Evolutionary conservation across 2,797 vertebrate genomes (phyloP).

Genomic region (Melanitta fusca): DNA sequence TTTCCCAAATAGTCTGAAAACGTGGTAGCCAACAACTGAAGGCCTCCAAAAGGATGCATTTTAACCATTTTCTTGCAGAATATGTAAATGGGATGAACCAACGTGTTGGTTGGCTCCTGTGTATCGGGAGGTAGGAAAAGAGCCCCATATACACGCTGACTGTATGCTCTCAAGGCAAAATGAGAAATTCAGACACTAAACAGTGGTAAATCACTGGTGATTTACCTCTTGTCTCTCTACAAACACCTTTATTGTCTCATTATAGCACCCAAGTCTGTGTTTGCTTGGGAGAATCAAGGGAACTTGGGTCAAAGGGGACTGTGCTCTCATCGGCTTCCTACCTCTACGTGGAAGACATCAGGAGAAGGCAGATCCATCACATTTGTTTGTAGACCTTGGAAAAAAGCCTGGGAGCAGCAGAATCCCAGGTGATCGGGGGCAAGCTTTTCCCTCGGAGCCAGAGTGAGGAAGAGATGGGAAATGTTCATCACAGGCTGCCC

Average conservation of each 20-base stretch:
- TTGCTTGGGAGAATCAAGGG: neutral
- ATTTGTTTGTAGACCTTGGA: neutral
- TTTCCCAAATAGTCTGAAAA: neutral
- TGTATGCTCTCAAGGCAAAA: neutral
- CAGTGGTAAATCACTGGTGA: too few species aligned
- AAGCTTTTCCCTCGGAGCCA: neutral
- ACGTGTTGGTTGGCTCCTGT: neutral
- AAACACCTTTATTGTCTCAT: neutral
- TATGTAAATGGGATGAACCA: neutral
- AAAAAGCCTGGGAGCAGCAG: neutral
- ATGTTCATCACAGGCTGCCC: neutral
- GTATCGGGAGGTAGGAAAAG: neutral
- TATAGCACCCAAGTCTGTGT: neutral
- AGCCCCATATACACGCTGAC: too few species aligned
- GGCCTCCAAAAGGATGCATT: neutral
- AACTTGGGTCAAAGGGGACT: neutral
- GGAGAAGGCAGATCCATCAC: neutral
- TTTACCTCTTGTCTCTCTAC: neutral
- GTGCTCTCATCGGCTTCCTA: too few species aligned
- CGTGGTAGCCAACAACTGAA: neutral
- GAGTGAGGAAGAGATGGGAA: neutral
- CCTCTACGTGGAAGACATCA: too few species aligned
- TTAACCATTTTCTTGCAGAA: neutral
- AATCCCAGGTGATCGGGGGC: neutral
- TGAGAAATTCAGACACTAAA: neutral